Conservation (phyloP, 2,113 vertebrate genomes). For the Nyctereutes procyonoides region DNA sequence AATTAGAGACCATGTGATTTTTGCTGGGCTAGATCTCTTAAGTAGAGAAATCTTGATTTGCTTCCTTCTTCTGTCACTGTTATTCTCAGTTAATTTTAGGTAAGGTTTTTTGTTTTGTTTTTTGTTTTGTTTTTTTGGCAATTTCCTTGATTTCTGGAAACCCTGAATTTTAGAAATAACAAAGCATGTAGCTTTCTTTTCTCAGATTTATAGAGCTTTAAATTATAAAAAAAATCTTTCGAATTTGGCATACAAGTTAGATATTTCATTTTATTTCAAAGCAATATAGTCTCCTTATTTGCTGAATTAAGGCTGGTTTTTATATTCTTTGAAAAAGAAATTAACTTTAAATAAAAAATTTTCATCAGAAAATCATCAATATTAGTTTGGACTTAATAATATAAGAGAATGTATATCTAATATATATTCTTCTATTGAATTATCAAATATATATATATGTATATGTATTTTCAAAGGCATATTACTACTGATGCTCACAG, state of each 20-base stretch:
- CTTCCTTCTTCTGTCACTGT: not conserved
- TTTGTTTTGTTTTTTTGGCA: not conserved
- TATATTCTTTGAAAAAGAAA: not conserved
- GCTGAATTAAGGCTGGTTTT: not conserved
- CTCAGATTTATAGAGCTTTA: not conserved
- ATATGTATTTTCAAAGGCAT: not conserved
- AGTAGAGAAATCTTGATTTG: not conserved
- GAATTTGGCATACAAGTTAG: not conserved
- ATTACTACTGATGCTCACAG: not conserved
- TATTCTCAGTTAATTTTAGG: constrained; percentile 11
- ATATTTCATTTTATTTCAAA: not conserved
- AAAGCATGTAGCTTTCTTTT: not conserved
- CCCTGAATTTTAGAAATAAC: not conserved
- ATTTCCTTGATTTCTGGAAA: not conserved
- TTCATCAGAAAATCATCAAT: not conserved
- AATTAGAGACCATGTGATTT: not conserved
- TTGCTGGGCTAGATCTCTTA: not conserved
- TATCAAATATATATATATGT: not conserved
- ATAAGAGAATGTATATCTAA: not conserved
- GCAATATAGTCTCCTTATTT: not conserved
- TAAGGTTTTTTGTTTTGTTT: not conserved
- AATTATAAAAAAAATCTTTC: fast-evolving
- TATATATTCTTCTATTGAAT: not conserved
- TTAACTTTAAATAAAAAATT: not conserved
- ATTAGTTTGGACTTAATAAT: not conserved